Base-by-base conservation (phyloP, 2,888 invertebrate genomes). In the Rhynchonema sp. region DNA sequence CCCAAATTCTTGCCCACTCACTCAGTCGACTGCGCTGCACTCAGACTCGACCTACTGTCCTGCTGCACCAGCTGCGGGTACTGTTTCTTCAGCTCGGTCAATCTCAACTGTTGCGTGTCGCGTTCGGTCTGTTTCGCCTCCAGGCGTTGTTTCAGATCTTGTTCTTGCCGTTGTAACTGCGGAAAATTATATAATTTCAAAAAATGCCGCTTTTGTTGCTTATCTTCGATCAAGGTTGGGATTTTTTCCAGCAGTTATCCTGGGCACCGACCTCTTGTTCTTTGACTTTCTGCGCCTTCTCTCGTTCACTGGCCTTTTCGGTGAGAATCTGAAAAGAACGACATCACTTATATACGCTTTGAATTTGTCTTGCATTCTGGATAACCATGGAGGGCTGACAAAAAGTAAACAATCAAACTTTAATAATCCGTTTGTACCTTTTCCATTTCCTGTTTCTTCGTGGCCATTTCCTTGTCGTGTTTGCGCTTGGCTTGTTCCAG, bases 391-490 rank as follows among this genome's bases (percentile, higher is more conserved):
- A 58, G 27, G 27, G 17, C 1, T 28, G n/a, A n/a, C n/a, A n/a
- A n/a, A n/a, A n/a, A n/a, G n/a, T n/a, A n/a, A n/a, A n/a, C n/a
- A n/a, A n/a, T n/a, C n/a, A n/a, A n/a, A n/a, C n/a, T n/a, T n/a
- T n/a, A n/a, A n/a, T n/a, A n/a, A n/a, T n/a, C 26, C n/a, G 30
- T 20, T 27, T 23, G 57, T 28, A 96, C 94, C 79, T 90, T 90
- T 74, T 96, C 94, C 90, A 96, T 91, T 76, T 94, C 94, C 53
- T 84, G 84, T 76, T 96, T 94, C 90, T 96, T 94, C 74, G 91
- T 92, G 20, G 58, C 92, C 87, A 94, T 89, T 76, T 91, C 90
- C 64, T 83, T 81, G 74, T 92, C 90, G 70, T 96, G 94, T 70
- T 92, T 91, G 63, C 87, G 82, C 75, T 90, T 91, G 74, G 96